A percentile compares a stretch with the other conserved stretches of the same genome.
These are phyloP conservation scores for Protodeltote pygarga DNA, from an alignment of 2,888 invertebrate genomes.

Conservation along the genomic window DNA sequence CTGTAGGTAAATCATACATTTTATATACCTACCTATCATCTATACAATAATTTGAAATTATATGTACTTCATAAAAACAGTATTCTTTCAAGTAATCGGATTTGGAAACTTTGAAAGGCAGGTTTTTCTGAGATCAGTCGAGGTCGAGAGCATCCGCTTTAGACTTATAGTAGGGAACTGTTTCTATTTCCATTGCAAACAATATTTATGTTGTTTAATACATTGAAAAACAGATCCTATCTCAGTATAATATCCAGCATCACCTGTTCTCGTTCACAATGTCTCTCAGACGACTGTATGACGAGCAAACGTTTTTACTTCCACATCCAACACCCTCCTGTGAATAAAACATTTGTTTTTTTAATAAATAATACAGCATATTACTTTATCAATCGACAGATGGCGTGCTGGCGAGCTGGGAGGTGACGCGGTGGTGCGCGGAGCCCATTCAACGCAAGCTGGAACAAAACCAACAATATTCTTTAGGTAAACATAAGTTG, in stretches of 20 bases:
- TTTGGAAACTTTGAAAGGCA: too few relatives aligned
- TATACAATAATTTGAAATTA: too few relatives aligned
- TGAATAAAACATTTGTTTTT: conserved; percentile 40
- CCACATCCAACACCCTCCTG: conserved; percentile 7
- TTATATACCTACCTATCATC: too few relatives aligned
- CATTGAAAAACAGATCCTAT: conserved; percentile 2
- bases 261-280: neutral
- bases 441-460: neutral
- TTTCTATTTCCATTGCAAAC: neutral
- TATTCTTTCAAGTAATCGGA: too few relatives aligned
- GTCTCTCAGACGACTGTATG: conserved; percentile 3
- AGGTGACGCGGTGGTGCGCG: neutral
- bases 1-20: too few relatives aligned
- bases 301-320: conserved; percentile 31
- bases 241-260: neutral
- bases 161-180: neutral
- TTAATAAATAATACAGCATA: conserved; percentile 42
- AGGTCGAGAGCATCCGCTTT: too few relatives aligned
- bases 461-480: neutral
- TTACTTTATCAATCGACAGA: conserved; percentile 43
- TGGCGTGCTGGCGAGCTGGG: conserved; percentile 25
- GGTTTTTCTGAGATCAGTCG: conserved; percentile 8
- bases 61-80: too few relatives aligned
- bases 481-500: conserved; percentile 30
- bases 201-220: neutral